These are phyloP conservation scores for Nanger granti DNA, from an alignment of 2,113 vertebrate species.

Conservation along the genomic window DNA sequence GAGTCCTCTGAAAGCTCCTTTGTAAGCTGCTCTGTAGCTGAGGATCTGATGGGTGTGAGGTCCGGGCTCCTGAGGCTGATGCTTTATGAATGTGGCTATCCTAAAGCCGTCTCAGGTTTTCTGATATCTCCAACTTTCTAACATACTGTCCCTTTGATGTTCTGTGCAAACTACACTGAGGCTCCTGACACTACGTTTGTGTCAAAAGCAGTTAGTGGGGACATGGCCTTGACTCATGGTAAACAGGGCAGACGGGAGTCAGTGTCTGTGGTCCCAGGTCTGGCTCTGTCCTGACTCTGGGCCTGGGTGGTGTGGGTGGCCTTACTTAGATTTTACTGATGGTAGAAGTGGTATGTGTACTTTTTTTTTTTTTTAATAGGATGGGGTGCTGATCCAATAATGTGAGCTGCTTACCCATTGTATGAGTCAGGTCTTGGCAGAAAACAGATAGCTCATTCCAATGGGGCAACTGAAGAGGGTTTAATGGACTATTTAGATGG, in stretches of 20 bases:
- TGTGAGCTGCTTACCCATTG: background rate
- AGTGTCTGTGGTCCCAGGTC: background rate
- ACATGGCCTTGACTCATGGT: background rate
- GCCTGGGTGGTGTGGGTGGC: background rate
- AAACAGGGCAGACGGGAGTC: background rate
- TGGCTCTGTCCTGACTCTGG: background rate
- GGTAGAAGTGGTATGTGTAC: background rate
- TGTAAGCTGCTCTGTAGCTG: background rate
- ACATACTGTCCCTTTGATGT: background rate
- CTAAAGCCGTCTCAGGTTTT: background rate
- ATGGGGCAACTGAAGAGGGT: background rate
- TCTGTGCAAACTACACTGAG: background rate
- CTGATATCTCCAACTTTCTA: background rate
- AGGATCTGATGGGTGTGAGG: too few species aligned
- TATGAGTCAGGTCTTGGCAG: background rate
- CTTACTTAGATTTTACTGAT: background rate
- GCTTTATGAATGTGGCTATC: background rate
- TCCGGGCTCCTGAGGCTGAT: background rate
- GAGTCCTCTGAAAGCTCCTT: background rate
- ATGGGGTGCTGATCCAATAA: background rate
- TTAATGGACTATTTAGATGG: background rate
- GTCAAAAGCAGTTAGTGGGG: background rate
- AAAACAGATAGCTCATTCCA: background rate
- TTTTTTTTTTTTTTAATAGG: background rate
- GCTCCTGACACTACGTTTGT: fast-evolving